Evolutionary conservation across 2,113 vertebrate genomes (phyloP).

Genomic region (Chaetodon trifascialis): DNA sequence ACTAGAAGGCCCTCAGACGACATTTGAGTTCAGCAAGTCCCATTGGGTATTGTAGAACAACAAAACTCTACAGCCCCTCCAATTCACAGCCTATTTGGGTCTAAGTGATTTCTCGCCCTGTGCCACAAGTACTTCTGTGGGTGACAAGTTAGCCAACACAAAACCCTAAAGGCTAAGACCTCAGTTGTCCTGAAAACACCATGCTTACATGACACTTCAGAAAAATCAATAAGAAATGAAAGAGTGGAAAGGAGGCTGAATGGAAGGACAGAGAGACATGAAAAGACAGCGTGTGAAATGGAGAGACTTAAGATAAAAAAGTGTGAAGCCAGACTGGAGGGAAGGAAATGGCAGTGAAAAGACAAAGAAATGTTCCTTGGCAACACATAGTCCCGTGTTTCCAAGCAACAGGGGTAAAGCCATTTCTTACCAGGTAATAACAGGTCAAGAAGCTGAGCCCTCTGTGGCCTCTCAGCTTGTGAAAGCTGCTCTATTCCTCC

Average conservation of each 20-base stretch:
- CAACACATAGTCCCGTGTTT: constrained; percentile 65
- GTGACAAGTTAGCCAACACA: constrained; percentile 57
- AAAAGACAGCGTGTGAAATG: constrained; percentile 38
- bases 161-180: constrained; percentile 45
- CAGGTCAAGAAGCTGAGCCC: constrained; percentile 67
- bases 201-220: constrained; percentile 51
- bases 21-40: constrained; percentile 44
- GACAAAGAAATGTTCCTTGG: constrained; percentile 63
- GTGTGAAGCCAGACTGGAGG: constrained; percentile 27
- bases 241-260: neutral
- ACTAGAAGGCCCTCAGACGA: constrained; percentile 56
- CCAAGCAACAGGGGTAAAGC: constrained; percentile 67
- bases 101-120: constrained; percentile 50
- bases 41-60: constrained; percentile 44
- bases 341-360: constrained; percentile 51
- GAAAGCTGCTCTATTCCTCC: constrained; percentile 46
- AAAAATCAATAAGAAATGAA: constrained; percentile 64
- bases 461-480: constrained; percentile 54
- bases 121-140: constrained; percentile 42
- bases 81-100: constrained; percentile 40
- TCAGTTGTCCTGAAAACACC: constrained; percentile 59
- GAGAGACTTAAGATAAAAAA: constrained; percentile 44
- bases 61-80: constrained; percentile 52
- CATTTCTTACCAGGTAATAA: constrained; percentile 73
- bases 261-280: constrained; percentile 25